Evolutionary conservation across 2,888 invertebrate species (phyloP), one percentile per base, ranked within the genome.

Genomic region (Teleiodes luculella): DNA sequence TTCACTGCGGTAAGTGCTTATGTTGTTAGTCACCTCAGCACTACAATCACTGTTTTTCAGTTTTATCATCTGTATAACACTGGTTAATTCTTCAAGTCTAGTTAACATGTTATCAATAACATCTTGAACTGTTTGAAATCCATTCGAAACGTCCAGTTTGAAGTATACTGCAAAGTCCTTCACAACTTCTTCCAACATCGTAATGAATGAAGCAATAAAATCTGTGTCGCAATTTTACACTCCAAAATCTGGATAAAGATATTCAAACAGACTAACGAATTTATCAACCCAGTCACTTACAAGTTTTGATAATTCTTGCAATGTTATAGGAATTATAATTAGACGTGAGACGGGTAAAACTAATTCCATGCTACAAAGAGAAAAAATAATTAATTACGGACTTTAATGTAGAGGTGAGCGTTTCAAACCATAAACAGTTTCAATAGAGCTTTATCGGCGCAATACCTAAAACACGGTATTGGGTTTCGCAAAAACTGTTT

Each of bases 31-130:
- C 20, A 92, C 83, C 66, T 90, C 67, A 54, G 65, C 58, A 62
- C 84, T 68, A 68, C 89, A 85, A 63, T 90, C 83, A 66, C 78
- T 72, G 66, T 91, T 83, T 72, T 88, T 88, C 58, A 77, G 59
- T 64, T 88, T 82, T 57, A 93, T 90, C 75, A 92, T 91, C 59
- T 91, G 88, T 31, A 93, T 70, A 45, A 93, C 88, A 61, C 92
- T 92, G 60, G 92, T 91, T 59, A 93, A 86, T 72, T 93, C 93
- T 74, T 93, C 93, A 20, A 93, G 79, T 57, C 93, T 84, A 0
- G 92, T 92, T 49, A 93, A 72, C 92, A 93, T 93, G 67, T 93
- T 93, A 62, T 93, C 93, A 41, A 93, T 91, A 55, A 91, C 91
- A 68, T 91, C 90, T 74, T 92, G 92, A 18, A 93, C 88, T 2